A percentile compares a stretch with the other conserved stretches of the same genome.
Conservation (phyloP, 2,888 invertebrate genomes). For the Thymelicus sylvestris region DNA sequence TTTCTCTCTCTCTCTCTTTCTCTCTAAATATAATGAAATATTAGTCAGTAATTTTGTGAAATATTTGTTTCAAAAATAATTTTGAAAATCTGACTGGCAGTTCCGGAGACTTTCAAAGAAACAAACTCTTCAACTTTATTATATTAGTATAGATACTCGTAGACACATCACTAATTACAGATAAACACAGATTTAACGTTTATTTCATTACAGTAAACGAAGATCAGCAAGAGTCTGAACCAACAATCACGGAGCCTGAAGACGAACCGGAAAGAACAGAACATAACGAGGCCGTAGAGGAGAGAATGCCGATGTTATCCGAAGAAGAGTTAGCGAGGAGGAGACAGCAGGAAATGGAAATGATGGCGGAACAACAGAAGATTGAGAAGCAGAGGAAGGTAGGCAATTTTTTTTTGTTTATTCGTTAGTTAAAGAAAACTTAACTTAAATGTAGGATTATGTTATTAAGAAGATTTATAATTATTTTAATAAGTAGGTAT, state of each 20-base stretch:
- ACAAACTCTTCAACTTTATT: too few relatives aligned
- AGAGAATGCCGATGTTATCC: conserved; percentile 43
- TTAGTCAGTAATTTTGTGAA: too few relatives aligned
- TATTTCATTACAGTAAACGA: conserved; percentile 2
- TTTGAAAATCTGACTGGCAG: too few relatives aligned
- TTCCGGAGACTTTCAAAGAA: too few relatives aligned
- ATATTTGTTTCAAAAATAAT: too few relatives aligned
- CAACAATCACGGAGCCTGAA: conserved; percentile 38
- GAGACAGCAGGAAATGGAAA: conserved; percentile 55
- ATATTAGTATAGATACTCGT: too few relatives aligned
- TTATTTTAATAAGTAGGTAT: too few relatives aligned
- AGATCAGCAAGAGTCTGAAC: conserved; percentile 37
- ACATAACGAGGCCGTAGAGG: conserved; percentile 31
- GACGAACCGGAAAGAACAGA: conserved; percentile 30
- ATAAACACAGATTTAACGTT: not conserved
- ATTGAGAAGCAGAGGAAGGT: conserved; percentile 73
- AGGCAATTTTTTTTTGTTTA: conserved; percentile 26
- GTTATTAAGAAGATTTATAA: too few relatives aligned
- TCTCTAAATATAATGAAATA: too few relatives aligned
- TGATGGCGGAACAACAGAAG: conserved; percentile 62
- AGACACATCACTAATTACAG: too few relatives aligned
- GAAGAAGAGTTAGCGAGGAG: conserved; percentile 52
- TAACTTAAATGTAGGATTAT: too few relatives aligned
- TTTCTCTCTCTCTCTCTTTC: too few relatives aligned
- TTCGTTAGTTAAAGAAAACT: not conserved